phyloP scores from a whole-genome alignment of 2,113 vertebrate species.

The Vombatus ursinus region DNA sequence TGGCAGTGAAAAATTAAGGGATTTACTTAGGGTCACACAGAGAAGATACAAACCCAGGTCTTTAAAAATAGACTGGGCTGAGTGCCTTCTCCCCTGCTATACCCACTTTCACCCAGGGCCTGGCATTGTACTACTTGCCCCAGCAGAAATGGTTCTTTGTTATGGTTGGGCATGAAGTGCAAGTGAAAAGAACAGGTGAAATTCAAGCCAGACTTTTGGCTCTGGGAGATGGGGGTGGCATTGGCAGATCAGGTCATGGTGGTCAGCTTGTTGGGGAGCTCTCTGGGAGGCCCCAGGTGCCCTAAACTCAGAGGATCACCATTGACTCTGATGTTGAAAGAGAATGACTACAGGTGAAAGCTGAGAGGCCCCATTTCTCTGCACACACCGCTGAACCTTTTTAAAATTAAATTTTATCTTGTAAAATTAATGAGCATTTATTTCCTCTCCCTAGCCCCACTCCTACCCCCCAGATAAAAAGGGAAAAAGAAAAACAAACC shows the following conservation, averaged over 20 bases:
- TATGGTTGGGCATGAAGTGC: background rate
- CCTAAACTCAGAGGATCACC: background rate
- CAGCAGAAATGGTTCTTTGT: background rate
- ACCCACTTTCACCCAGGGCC: too few species aligned
- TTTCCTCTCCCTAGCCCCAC: background rate
- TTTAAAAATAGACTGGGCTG: too few species aligned
- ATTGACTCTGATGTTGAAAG: constrained; percentile 32
- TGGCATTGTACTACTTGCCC: too few species aligned
- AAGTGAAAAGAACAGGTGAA: background rate
- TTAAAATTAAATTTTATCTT: background rate
- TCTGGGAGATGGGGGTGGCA: constrained; percentile 13
- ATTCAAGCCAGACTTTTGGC: background rate
- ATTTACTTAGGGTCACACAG: too few species aligned
- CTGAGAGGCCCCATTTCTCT: constrained; percentile 39
- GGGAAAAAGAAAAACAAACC: background rate
- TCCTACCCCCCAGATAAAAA: background rate
- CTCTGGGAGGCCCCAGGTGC: background rate
- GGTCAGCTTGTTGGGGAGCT: constrained; percentile 19
- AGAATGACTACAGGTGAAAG: constrained; percentile 47
- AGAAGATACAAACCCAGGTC: too few species aligned
- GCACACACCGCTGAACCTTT: background rate
- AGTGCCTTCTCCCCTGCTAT: too few species aligned
- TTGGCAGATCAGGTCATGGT: constrained; percentile 16
- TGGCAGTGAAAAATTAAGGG: too few species aligned
- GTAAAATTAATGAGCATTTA: background rate